Percentiles rank a stretch among this genome's conserved stretches.
These are phyloP conservation scores for Pocillopora meandrina DNA, from an alignment of 92 coral and sea anemone genomes.

Conservation along the genomic window DNA sequence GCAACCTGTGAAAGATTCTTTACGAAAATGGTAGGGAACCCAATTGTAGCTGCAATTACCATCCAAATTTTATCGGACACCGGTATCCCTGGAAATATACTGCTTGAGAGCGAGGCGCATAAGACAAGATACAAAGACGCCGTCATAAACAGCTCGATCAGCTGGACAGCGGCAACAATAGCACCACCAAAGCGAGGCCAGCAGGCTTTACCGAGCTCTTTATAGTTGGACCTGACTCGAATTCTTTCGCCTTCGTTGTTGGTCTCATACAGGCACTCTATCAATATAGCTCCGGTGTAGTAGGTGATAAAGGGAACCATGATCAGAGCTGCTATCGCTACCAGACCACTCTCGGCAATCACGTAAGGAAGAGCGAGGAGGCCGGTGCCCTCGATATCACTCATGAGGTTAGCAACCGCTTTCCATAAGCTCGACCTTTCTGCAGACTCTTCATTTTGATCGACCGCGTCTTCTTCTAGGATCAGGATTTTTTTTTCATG, in stretches of 20 bases:
- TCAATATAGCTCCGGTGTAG: constrained; percentile 52
- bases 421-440: constrained; percentile 43
- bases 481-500: too few species aligned
- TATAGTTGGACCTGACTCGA: constrained; percentile 56
- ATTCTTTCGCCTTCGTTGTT: constrained; percentile 41
- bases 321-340: constrained; percentile 34
- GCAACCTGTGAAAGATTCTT: constrained; percentile 56
- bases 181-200: constrained; percentile 63
- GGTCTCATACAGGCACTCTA: constrained; percentile 28
- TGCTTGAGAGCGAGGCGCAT: too few species aligned
- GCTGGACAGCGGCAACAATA: constrained; percentile 50
- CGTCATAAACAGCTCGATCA: constrained; percentile 44
- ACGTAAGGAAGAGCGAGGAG: constrained; percentile 61
- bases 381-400: constrained; percentile 55
- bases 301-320: constrained; percentile 43
- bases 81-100: too few species aligned
- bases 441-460: background rate
- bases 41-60: constrained; percentile 53
- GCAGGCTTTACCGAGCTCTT: constrained; percentile 56
- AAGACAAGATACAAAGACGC: constrained; percentile 65
- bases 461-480: background rate
- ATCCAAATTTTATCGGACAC: constrained; percentile 56
- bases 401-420: constrained; percentile 49
- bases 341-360: constrained; percentile 45
- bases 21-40: constrained; percentile 43